Percentiles rank a stretch among this genome's conserved stretches.
These are phyloP conservation scores for Pterocles gutturalis DNA, from an alignment of 2,113 vertebrate species.

Conservation along the genomic window DNA sequence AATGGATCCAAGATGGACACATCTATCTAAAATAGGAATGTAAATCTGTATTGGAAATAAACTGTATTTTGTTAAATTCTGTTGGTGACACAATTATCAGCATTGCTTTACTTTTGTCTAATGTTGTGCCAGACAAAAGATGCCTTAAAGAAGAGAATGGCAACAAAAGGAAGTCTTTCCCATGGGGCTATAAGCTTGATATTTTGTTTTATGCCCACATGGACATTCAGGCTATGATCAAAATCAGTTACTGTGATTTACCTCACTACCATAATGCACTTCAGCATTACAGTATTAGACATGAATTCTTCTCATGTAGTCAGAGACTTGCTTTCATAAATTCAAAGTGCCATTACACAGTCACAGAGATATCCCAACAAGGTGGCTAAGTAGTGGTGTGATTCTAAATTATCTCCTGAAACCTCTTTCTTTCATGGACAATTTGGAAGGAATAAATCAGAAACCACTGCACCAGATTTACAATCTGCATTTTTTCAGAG, in stretches of 20 bases:
- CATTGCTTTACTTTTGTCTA: not conserved
- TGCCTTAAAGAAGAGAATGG: not conserved
- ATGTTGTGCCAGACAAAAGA: not conserved
- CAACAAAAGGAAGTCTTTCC: not conserved
- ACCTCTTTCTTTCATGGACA: not conserved
- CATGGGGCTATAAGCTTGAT: not conserved
- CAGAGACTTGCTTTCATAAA: not conserved
- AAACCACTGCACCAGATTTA: not conserved
- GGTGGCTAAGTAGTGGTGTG: not conserved
- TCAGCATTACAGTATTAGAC: not conserved
- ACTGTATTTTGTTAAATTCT: not conserved
- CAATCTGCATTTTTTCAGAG: not conserved
- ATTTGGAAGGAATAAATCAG: not conserved
- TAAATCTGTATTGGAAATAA: not conserved
- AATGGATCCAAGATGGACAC: conserved; percentile 1
- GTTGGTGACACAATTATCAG: not conserved
- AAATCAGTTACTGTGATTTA: conserved; percentile 29
- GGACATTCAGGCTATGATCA: not conserved
- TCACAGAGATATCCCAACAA: not conserved
- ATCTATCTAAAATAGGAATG: conserved; percentile 23
- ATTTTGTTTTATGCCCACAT: not conserved
- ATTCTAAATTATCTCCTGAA: not conserved
- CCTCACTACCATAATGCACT: not conserved
- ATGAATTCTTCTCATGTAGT: not conserved
- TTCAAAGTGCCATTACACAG: not conserved